Conservation (phyloP, 2,113 vertebrate genomes). For the Mustelus asterias region DNA sequence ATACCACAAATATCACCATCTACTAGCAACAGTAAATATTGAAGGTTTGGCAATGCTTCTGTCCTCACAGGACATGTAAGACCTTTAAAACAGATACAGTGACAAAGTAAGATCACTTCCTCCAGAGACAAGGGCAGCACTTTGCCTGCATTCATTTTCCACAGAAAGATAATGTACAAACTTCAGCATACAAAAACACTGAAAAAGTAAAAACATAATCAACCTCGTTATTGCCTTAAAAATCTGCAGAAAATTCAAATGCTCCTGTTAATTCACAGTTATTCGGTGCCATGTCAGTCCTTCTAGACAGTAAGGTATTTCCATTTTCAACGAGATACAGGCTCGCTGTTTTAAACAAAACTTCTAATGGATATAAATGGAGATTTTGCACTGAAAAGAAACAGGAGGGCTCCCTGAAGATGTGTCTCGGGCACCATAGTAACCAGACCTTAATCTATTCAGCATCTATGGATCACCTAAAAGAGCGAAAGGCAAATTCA, state of each 20-base stretch:
- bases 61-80: conserved; percentile 7
- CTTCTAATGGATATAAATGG: neutral
- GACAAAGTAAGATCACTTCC: neutral
- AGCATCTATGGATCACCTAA: neutral
- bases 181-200: neutral
- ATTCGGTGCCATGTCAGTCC: neutral
- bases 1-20: neutral
- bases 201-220: neutral
- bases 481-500: neutral
- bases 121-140: neutral
- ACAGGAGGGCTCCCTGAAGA: neutral
- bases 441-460: conserved; percentile 12
- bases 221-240: neutral
- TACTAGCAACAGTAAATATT: neutral
- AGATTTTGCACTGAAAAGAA: neutral
- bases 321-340: neutral
- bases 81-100: neutral
- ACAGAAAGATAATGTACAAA: neutral
- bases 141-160: neutral
- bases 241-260: neutral
- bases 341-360: neutral
- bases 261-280: neutral
- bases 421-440: neutral
- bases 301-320: neutral
- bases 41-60: neutral